Base-by-base conservation (phyloP, 37 sponge, comb jelly and placozoan species). In the Halichondria panicea region DNA sequence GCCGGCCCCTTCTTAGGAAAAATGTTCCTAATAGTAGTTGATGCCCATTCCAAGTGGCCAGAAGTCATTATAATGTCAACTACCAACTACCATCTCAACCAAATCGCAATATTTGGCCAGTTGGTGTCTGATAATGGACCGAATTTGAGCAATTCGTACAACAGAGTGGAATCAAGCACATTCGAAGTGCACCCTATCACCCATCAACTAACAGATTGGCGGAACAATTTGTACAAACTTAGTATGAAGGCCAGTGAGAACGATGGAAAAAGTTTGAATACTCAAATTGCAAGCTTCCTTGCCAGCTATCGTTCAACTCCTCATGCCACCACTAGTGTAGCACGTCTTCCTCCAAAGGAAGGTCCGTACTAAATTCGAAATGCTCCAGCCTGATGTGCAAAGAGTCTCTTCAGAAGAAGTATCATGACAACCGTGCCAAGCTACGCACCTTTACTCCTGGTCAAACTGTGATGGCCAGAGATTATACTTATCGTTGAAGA, bases 201-300 rank as follows among this genome's bases (percentile, higher is more conserved):
- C 50, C 50, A 48, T 9, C 50, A 18, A 48, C 50, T 13, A 48
- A 48, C 50, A 13, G 50, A 48, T 48, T 48, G 50, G 50, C 50
- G 13, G 9, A 48, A 13, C 9, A 13, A 38, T 68, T 63, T 7
- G 83, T 82, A n/a, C 63, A 66, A 48, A 66, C 25, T 22, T 40
- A 74, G 42, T 74, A 82, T 58, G 52, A 43, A 22, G 83, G 75
- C 13, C 34, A 74, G 48, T 55, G 53, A 61, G 74, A 82, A 30
- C 32, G 42, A 43, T 4, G 4, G 35, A 4, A 65, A 65, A 43
- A 54, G 57, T 19, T 21, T 61, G 1, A 22, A 28, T 11, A 9
- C 63, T 4, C 65, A 65, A 24, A 19, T 76, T 1, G 63, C 76
- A 33, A 62, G 34, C 39, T 12, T 60, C 11, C 65, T 76, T 45